phyloP scores from a whole-genome alignment of 1,140 invertebrate species.

The Aphaenogaster floridana region DNA sequence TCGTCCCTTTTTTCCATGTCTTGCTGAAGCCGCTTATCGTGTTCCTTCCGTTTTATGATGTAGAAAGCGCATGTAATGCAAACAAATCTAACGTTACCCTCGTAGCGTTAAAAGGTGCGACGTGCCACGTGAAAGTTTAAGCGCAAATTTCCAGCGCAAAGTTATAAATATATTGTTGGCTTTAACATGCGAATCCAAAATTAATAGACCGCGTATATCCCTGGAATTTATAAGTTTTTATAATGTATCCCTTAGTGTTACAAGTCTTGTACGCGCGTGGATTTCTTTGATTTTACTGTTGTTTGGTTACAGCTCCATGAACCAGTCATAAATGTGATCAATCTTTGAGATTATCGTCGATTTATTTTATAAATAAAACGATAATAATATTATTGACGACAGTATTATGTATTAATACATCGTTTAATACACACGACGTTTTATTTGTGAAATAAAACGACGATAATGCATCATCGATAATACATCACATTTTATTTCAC shows the following conservation, averaged over 20 bases:
- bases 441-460: background rate
- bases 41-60: background rate
- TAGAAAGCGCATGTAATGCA: background rate
- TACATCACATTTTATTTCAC: background rate
- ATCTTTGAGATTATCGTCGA: background rate
- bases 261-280: too few species aligned
- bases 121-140: background rate
- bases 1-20: background rate
- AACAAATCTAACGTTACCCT: conserved; percentile 30
- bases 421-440: background rate
- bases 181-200: background rate
- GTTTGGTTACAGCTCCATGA: background rate
- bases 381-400: too few species aligned
- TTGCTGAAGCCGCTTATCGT: background rate
- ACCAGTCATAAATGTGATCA: background rate
- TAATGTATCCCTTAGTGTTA: background rate
- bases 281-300: background rate
- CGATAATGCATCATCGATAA: background rate
- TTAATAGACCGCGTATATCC: background rate
- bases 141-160: background rate
- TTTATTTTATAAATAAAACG: background rate
- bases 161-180: background rate
- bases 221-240: background rate
- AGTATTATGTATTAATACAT: background rate
- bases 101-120: background rate